Base-by-base conservation (phyloP, 2,888 invertebrate genomes). In the Drosophila tanythrix region DNA sequence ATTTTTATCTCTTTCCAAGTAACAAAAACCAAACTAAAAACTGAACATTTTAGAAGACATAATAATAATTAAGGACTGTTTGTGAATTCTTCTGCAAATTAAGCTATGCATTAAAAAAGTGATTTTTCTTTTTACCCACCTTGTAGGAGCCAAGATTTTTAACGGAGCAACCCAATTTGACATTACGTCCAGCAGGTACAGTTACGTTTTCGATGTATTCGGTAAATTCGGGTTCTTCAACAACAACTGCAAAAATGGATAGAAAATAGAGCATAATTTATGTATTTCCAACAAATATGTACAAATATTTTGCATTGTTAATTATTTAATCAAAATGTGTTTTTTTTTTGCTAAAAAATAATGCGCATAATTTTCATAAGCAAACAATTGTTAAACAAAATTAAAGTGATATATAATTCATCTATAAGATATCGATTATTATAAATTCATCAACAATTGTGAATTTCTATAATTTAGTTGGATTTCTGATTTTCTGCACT, bases 171-270 rank as follows among this genome's bases (percentile, higher is more conserved):
- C 97, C 96, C 88, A 98, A 95, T 91, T 96, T 97, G 89, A 98
- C 97, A 93, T 96, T 97, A 83, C 98, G 95, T 79, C 98, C 98
- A 73, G 97, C 97, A 90, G 93, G 93, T 91, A 93, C 97, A 74
- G 98, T 98, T 91, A 97, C 96, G 94, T 98, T 98, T 93, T 97
- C 96, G 92, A 98, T 98, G 91, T 96, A 95, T 93, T 97, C 97
- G 74, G 97, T 96, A 94, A 98, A 98, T 94, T 97, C 97, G 43
- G 98, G 98, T 93, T 98, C 98, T 92, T 96, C 96, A 79, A 95
- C 95, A 85, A 96, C 95, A 79, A 80, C 93, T 97, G 95, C 72
- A 96, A 95, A 95, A 94, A 93, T 89, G 2, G 48, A 40, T 57
- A 52, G 33, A 56, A 66, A 43, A 68, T n/a, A 25, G 6, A 25